These are phyloP conservation scores for Morinoia aosen DNA, from an alignment of 2,888 invertebrate genomes.

Conservation along the genomic window DNA sequence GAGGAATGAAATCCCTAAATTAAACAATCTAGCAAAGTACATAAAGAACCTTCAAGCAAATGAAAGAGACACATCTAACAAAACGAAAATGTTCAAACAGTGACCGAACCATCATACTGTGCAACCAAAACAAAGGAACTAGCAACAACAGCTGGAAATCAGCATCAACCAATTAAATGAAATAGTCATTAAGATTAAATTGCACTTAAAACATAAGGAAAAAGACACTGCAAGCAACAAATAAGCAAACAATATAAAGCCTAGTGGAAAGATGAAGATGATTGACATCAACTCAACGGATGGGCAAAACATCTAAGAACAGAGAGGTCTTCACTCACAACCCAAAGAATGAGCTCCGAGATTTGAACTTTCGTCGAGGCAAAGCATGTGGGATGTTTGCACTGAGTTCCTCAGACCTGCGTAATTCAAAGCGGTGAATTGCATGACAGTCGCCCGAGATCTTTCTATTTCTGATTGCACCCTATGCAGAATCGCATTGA, in stretches of 20 bases:
- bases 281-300: not conserved
- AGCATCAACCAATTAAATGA: not conserved
- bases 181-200: not conserved
- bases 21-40: not conserved
- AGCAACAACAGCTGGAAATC: not conserved
- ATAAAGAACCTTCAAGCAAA: not conserved
- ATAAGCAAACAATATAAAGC: not conserved
- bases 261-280: not conserved
- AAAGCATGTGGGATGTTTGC: not conserved
- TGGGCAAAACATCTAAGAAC: not conserved
- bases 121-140: too few relatives aligned
- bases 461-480: not conserved
- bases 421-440: not conserved
- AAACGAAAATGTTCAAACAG: too few relatives aligned
- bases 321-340: constrained; percentile 38
- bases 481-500: not conserved
- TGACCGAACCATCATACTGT: too few relatives aligned
- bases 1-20: not conserved
- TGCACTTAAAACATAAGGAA: not conserved
- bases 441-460: not conserved
- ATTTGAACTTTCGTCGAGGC: constrained; percentile 36
- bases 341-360: constrained; percentile 15
- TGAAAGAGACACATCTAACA: too few relatives aligned
- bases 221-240: not conserved
- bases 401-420: constrained; percentile 1